Conservation (phyloP, 2,797 vertebrate genomes). For the Arnoldichthys spilopterus region DNA sequence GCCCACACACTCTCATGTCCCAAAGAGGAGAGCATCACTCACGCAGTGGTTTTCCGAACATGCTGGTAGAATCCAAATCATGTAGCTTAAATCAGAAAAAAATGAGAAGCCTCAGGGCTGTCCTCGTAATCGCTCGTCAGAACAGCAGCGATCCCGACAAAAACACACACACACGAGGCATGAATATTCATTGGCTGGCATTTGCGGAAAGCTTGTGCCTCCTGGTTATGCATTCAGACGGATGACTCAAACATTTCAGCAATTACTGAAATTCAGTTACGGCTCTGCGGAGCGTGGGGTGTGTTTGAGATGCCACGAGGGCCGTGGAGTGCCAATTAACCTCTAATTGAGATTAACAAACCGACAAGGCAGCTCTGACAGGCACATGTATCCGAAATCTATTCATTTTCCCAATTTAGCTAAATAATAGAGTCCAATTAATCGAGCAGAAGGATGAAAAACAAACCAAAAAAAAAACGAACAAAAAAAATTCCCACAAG, state of each 20-base stretch:
- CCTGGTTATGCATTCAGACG: slow-evolving; percentile 70
- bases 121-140: slow-evolving; percentile 28
- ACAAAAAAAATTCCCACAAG: not conserved
- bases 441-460: slow-evolving; percentile 34
- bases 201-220: slow-evolving; percentile 63
- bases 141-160: slow-evolving; percentile 5
- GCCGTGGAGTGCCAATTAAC: slow-evolving; percentile 77
- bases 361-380: slow-evolving; percentile 69
- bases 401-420: slow-evolving; percentile 39
- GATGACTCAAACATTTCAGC: slow-evolving; percentile 65
- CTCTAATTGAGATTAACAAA: slow-evolving; percentile 75
- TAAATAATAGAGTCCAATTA: slow-evolving; percentile 41
- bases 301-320: slow-evolving; percentile 71
- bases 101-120: slow-evolving; percentile 8
- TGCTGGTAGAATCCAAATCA: slow-evolving; percentile 6
- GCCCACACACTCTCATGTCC: not conserved
- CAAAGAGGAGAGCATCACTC: not conserved
- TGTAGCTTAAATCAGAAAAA: slow-evolving; percentile 12
- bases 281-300: slow-evolving; percentile 61
- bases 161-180: slow-evolving; percentile 10
- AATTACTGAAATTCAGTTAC: slow-evolving; percentile 66
- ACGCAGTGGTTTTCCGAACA: not conserved
- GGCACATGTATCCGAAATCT: slow-evolving; percentile 70
- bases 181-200: slow-evolving; percentile 76
- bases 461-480: not conserved